Evolutionary conservation across 2,888 invertebrate genomes (phyloP), one percentile per base, ranked within the genome.

Genomic region (Tortricodes alternella): DNA sequence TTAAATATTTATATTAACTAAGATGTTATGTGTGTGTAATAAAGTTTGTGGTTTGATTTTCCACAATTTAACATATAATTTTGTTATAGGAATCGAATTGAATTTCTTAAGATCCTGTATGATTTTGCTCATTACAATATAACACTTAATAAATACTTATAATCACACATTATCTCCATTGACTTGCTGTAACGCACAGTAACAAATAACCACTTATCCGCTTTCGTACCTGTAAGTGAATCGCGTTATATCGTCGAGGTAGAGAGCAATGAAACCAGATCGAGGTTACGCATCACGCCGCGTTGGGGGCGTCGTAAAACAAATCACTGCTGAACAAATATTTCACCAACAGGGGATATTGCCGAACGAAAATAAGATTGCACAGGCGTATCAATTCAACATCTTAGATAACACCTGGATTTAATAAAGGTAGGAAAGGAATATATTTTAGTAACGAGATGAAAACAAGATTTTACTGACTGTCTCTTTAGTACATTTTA

Each of bases 271-370:
- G 48, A 50, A 61, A 46, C 51, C 58, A 62, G 35, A 60, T 50
- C 55, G 51, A 39, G 56, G 32, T 27, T 59, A 56, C 41, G 38
- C 57, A 64, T 44, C 62, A 62, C 67, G 65, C 67, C 66, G 68
- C 65, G 67, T 66, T 64, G 66, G 59, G 61, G 24, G 48, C 60
- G 60, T 62, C 72, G 71, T 74, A 72, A 78, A 73, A 78, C 73
- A 75, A 76, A 76, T 78, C 76, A 72, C 71, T 62, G 55, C 53
- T 65, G 61, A 62, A 59, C 61, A 66, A 65, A 67, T 68, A 71
- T 71, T 68, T 71, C 62, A 55, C 62, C 62, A 52, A 62, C 63
- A 62, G 59, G 65, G 58, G 49, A 63, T 68, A 74, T 73, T 69
- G 67, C 49, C n/a, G 67, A 63, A 63, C 71, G 65, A 64, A 68